Conservation (phyloP, 2,797 vertebrate genomes). For the Crypturellus tataupa region DNA sequence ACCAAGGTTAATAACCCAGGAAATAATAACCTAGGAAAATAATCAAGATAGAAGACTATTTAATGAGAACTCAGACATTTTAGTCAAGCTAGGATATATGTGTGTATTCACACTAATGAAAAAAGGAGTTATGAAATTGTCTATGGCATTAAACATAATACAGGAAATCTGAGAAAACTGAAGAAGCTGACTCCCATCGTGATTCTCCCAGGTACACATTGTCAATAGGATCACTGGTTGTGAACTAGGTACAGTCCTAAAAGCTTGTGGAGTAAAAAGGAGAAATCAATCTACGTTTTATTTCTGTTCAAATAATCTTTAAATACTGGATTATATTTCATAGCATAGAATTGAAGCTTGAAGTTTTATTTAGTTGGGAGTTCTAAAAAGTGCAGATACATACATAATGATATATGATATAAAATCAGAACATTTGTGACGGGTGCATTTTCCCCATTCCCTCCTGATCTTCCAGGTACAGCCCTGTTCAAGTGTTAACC, state of each 20-base stretch:
- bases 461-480: no score
- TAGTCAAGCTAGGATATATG: not conserved
- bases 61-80: slow-evolving; percentile 29
- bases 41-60: not conserved
- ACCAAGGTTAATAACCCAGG: not conserved
- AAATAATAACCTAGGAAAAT: not conserved
- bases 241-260: slow-evolving; percentile 5
- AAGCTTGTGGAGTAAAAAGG: not conserved
- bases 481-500: no score
- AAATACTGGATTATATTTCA: slow-evolving; percentile 37
- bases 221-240: not conserved
- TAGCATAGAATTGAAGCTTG: not conserved
- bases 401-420: not conserved
- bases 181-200: not conserved
- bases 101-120: slow-evolving; percentile 39
- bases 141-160: slow-evolving; percentile 5
- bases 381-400: not conserved
- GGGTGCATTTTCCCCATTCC: no score
- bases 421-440: not conserved
- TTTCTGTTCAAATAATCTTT: slow-evolving; percentile 30
- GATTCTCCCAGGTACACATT: not conserved
- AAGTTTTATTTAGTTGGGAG: not conserved
- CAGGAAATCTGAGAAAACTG: slow-evolving; percentile 18
- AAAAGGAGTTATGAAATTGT: not conserved
- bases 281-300: not conserved